Evolutionary conservation across 2,113 vertebrate genomes (phyloP), one percentile per base, ranked within the genome.

Genomic region (Calidris pugnax): DNA sequence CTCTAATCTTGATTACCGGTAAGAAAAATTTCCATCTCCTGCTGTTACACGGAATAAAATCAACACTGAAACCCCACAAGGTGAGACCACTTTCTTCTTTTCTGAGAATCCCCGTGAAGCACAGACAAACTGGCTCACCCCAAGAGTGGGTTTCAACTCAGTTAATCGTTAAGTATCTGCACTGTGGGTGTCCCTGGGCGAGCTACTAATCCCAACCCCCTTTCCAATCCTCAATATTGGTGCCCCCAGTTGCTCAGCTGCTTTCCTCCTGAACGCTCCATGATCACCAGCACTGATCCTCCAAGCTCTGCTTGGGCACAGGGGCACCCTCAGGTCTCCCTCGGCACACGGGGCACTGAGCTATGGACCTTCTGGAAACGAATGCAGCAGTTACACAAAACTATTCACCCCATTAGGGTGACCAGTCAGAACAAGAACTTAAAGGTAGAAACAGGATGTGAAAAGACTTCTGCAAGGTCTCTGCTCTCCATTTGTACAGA

Each of bases 121-220:
- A 73, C 16, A 71, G 45, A 50, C 35, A 55, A 60, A 50, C 14
- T 32, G 5, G 10, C 7, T 63, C 11, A 41, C 26, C 6, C 14
- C 53, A 37, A 24, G 14, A 4, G 3, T 11, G 9, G 11, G 12
- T 90, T 84, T 57, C 33, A 32, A 16, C 4, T 59, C 47, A 47
- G 18, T 35, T 55, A 30, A 27, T 66, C 41, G 3, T 5, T 5
- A 17, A 24, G 5, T 26, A 41, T 22, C 37, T 86, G 32, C 20
- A 69, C 6, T 1, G 0, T 24, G 41, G 5, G 13, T 37, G 37
- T 62, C 53, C 0, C 0, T 9, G 0, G 47, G 28, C 23, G 15
- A 75, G 35, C 2, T 7, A 4, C 26, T 47, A 89, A 32, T 10
- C 21, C 35, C 37, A 77, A 24, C 3, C 13, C 4, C 4, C 24